Evolutionary conservation across 2,113 vertebrate genomes (phyloP).

Genomic region (Rhinopithecus roxellana): DNA sequence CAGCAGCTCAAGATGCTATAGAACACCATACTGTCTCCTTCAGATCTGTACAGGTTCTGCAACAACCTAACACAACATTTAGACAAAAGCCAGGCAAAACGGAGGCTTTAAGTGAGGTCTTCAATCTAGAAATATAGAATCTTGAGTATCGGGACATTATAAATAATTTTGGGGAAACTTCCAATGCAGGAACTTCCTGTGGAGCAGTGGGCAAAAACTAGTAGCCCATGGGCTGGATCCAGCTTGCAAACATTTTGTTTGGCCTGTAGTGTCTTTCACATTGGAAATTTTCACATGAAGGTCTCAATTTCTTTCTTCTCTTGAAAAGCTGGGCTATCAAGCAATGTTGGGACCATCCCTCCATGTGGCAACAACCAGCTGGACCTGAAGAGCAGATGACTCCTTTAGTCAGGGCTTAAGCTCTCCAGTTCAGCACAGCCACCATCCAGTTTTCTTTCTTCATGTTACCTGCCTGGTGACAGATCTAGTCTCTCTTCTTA

Average conservation of each 20-base stretch:
- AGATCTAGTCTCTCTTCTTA: neutral
- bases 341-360: neutral
- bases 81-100: conserved; percentile 3
- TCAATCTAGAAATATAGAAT: neutral
- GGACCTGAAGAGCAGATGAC: neutral
- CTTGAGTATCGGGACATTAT: neutral
- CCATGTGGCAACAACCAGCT: neutral
- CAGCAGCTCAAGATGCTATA: neutral
- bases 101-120: neutral
- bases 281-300: neutral
- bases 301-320: conserved; percentile 22
- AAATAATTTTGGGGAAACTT: conserved; percentile 21
- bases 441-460: neutral
- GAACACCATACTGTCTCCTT: neutral
- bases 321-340: neutral
- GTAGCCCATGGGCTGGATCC: neutral
- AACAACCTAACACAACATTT: neutral
- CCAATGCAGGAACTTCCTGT: neutral
- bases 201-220: neutral
- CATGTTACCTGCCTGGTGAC: neutral
- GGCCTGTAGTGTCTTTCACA: neutral
- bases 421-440: neutral
- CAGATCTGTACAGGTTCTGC: neutral
- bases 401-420: neutral
- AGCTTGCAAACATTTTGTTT: conserved; percentile 37